phyloP scores from a whole-genome alignment of 2,888 invertebrate species.

The Tenthredo notha region DNA sequence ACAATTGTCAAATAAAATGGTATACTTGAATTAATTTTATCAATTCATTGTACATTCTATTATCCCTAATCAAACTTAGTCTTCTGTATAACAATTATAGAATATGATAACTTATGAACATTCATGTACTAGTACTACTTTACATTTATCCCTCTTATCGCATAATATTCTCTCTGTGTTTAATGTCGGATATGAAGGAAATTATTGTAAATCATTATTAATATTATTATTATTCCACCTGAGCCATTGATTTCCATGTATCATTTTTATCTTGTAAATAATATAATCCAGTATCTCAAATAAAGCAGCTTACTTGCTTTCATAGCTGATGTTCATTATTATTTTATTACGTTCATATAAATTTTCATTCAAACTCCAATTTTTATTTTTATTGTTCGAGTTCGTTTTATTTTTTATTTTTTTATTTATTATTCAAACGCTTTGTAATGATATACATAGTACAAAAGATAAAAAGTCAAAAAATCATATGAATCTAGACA shows the following conservation, averaged over 20 bases:
- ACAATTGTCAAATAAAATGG: constrained; percentile 48
- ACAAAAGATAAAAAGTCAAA: not conserved
- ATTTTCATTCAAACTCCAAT: not conserved
- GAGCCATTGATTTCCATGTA: not conserved
- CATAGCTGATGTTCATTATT: not conserved
- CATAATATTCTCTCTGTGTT: not conserved
- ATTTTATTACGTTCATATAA: not conserved
- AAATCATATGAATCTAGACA: not conserved
- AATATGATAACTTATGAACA: constrained; percentile 4
- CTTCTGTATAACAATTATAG: not conserved
- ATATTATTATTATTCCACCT: not conserved
- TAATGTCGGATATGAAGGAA: not conserved
- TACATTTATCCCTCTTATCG: not conserved
- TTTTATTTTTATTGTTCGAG: not conserved
- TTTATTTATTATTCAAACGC: not conserved
- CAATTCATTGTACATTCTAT: constrained; percentile 20
- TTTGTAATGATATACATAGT: not conserved
- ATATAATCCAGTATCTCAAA: not conserved
- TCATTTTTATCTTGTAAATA: constrained; percentile 2
- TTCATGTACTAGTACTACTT: not conserved
- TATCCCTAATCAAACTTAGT: not conserved
- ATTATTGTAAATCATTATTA: not conserved
- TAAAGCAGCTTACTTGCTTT: constrained; percentile 10
- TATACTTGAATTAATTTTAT: constrained; percentile 39
- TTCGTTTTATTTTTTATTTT: not conserved